These are phyloP conservation scores for Ostrea edulis DNA, from an alignment of 1,140 invertebrate genomes.

Conservation along the genomic window DNA sequence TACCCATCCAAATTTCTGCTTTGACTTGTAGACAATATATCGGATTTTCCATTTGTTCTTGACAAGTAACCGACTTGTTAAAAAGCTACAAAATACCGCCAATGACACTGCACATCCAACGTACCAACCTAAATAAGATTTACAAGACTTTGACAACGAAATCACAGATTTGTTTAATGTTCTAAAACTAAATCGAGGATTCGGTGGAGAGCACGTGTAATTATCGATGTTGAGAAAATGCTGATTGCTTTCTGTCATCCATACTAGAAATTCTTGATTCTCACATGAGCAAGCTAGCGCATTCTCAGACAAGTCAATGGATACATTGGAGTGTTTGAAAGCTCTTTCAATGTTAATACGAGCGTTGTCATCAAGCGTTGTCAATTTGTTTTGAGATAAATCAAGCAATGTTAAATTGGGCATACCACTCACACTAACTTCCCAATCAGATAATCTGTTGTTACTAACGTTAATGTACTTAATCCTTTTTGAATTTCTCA, in stretches of 20 bases:
- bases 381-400: background rate
- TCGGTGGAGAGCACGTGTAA: background rate
- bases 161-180: background rate
- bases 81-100: background rate
- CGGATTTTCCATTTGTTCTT: slow-evolving; percentile 15
- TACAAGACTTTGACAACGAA: background rate
- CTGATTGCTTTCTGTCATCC: background rate
- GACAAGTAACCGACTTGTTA: background rate
- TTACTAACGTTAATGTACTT: background rate
- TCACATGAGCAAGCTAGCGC: background rate
- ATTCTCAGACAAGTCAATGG: background rate
- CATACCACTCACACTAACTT: background rate
- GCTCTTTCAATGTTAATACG: background rate
- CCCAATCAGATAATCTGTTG: background rate
- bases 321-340: background rate
- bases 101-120: background rate
- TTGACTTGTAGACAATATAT: background rate
- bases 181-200: background rate
- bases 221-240: background rate
- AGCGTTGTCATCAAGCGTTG: background rate
- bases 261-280: background rate
- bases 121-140: background rate
- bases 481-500: background rate
- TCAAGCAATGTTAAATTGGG: background rate
- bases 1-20: background rate